Base-by-base conservation (phyloP, 1,140 invertebrate genomes). In the Drosophila biarmipes region DNA sequence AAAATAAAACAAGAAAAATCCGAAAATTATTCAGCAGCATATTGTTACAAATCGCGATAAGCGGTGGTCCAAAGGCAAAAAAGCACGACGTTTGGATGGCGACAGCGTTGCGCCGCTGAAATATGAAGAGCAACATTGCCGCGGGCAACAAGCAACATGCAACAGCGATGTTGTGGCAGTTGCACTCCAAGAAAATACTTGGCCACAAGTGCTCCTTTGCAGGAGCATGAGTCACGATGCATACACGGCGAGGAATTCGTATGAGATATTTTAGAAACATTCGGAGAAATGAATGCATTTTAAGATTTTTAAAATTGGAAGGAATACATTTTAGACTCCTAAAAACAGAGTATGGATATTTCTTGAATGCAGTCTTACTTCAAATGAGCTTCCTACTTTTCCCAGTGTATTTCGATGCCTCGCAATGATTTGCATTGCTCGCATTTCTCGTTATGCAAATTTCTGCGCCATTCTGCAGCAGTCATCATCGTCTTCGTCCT, bases 391-490 rank as follows among this genome's bases (percentile, higher is more conserved):
- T 1, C 0, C 10, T 0, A 38, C 24, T 15, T 17, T 42, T 0
- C 15, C 17, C 6, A 56, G 27, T 45, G 24, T 4, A 12, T 19
- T 7, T 29, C 8, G 6, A 34, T 8, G 14, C 1, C 15, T 14
- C 11, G 5, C 46, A 43, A 45, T 57, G 56, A 72, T 42, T 73
- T 73, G 55, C 53, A 56, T 68, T 81, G 78, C 61, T 62, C 14
- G 34, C 73, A 80, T 58, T 76, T 62, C 24, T 76, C 48, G 48
- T 57, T 81, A 81, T 81, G 79, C 68, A 73, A 81, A 81, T 81
- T 72, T 78, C 53, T 68, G 57, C 35, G 31, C 31, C 48, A 46
- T 48, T 66, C 54, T 21, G 43, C 59, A 37, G 19, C 52, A 21
- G 21, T 29, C 34, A 19, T 43, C 21, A 24, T 53, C 46, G 17